Evolutionary conservation across 2,797 vertebrate species (phyloP).

Genomic region (Schizopygopsis pylzovi): DNA sequence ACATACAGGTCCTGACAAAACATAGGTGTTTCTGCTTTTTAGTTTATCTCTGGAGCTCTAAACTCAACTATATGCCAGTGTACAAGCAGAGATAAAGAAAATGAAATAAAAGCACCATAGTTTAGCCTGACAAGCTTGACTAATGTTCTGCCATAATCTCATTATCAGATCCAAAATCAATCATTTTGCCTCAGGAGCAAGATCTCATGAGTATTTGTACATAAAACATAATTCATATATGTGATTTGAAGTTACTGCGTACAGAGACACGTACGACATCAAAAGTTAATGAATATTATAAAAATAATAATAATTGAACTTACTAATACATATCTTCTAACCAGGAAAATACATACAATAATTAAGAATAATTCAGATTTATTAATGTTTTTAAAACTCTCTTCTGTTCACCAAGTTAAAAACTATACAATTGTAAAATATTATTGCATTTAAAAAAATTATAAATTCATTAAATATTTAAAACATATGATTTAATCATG

Average conservation of each 20-base stretch:
- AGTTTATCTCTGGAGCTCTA: neutral
- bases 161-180: neutral
- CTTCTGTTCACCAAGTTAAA: neutral
- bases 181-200: neutral
- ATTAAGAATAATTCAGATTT: neutral
- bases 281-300: neutral
- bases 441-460: too few relatives aligned
- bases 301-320: neutral
- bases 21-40: neutral
- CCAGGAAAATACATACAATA: neutral
- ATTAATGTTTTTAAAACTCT: neutral
- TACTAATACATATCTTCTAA: neutral
- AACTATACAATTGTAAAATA: too few relatives aligned
- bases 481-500: neutral
- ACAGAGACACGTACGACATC: neutral
- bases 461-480: too few relatives aligned
- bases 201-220: neutral
- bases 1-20: neutral
- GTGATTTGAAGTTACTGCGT: neutral
- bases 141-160: slow-evolving; percentile 8
- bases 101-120: neutral
- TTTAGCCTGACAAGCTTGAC: neutral
- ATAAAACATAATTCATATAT: neutral
- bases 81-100: neutral
- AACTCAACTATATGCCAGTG: too few relatives aligned